Base-by-base conservation (phyloP, 2,888 invertebrate species). In the Tetragnatha montana region DNA sequence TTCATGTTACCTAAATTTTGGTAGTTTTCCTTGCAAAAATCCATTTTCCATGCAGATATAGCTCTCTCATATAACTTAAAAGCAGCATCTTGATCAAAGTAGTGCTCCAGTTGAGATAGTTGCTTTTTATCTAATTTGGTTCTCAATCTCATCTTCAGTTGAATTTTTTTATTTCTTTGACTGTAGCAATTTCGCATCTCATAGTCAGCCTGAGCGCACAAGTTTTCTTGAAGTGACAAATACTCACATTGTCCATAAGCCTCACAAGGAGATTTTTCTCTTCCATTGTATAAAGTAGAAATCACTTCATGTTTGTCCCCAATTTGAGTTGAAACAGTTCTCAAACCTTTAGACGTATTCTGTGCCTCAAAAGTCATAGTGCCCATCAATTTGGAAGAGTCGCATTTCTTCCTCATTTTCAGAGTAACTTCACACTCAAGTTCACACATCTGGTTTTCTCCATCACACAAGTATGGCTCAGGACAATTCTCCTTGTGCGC, bases 381-480 rank as follows among this genome's bases (percentile, higher is more conserved):
- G 35, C 35, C 35, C 4, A 35, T 35, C 35, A 35, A 35, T 4
- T 35, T 35, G 35, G 35, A 35, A 21, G 22, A 17, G 17, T 47
- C 22, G 0, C 17, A 21, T 7, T 68, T 50, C 12, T 49, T 14
- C 14, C 21, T n/a, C 47, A n/a, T 7, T 35, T 75, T 85, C 17
- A 35, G 14, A 81, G 1, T 35, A 8, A 50, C 70, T 70, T 89
- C 81, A 81, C 89, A 89, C 17, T 60, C 78, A 8, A 76, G 10
- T 8, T n/a, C 17, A 35, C 89, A 89, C 6, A 49, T 49, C 2
- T 60, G 8, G 69, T 19, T 19, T n/a, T 12, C 17, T 12, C 85
- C 89, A 14, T 73, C 19, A 21, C 89, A 89, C 14, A 89, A 19
- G 76, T 80, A 89, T 17, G 89, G 89, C 50, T 89, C 85, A 4